phyloP scores from a whole-genome alignment of 2,797 vertebrate species.

The Neostethus bicornis region DNA sequence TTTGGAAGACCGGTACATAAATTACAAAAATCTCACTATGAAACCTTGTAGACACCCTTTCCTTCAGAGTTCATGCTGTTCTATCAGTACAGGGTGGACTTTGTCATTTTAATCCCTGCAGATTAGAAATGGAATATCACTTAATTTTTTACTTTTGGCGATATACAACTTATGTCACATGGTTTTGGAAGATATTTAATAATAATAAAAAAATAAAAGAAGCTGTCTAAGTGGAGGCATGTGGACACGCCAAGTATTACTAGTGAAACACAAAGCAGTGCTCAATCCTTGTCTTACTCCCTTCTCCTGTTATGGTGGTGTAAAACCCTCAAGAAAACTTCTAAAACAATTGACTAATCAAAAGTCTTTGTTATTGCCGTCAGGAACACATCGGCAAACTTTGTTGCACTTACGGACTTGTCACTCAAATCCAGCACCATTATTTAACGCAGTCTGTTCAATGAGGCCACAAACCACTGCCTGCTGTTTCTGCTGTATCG shows the following conservation, averaged over 20 bases:
- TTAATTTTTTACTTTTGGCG: too few species aligned
- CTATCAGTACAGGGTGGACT: too few species aligned
- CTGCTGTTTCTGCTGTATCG: constrained; percentile 73
- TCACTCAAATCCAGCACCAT: constrained; percentile 63
- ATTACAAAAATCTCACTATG: too few species aligned
- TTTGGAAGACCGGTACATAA: too few species aligned
- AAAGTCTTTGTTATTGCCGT: constrained; percentile 40
- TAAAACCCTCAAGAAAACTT: constrained; percentile 27
- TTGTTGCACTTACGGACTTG: constrained; percentile 63
- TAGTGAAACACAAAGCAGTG: constrained; percentile 35
- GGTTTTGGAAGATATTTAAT: too few species aligned
- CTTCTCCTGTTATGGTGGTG: constrained; percentile 24
- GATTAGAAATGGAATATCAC: too few species aligned
- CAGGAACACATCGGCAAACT: constrained; percentile 50
- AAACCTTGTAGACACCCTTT: too few species aligned
- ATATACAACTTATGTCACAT: too few species aligned
- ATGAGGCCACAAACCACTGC: constrained; percentile 69
- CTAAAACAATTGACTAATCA: constrained; percentile 51
- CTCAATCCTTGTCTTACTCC: constrained; percentile 19
- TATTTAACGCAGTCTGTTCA: constrained; percentile 62
- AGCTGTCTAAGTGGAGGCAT: background rate
- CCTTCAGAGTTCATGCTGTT: too few species aligned
- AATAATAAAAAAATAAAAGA: too few species aligned
- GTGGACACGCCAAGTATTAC: constrained; percentile 6
- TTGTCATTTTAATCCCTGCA: too few species aligned